These are phyloP conservation scores for Cololabis saira DNA, from an alignment of 2,113 vertebrate genomes.

Conservation along the genomic window DNA sequence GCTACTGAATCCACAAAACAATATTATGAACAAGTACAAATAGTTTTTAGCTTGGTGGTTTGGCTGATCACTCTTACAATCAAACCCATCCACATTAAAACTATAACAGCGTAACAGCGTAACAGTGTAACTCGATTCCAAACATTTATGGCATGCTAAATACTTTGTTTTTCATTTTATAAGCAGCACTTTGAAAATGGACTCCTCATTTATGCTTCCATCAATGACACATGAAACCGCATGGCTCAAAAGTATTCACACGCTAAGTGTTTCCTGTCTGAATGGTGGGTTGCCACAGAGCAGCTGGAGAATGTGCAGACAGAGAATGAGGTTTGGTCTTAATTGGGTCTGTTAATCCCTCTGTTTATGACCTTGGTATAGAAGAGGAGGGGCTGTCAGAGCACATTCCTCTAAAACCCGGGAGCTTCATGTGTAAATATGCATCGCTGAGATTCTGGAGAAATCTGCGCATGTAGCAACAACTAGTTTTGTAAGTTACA, in stretches of 20 bases:
- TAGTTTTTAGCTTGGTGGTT: too few relatives aligned
- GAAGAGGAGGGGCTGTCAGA: slow-evolving; percentile 36
- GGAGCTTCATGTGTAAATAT: slow-evolving; percentile 22
- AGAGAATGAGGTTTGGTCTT: slow-evolving; percentile 66
- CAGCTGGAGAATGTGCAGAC: slow-evolving; percentile 66
- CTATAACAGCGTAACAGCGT: too few relatives aligned
- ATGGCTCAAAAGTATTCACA: slow-evolving; percentile 27
- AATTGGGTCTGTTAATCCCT: slow-evolving; percentile 67
- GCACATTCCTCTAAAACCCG: slow-evolving; percentile 51
- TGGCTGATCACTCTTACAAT: too few relatives aligned
- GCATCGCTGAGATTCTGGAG: slow-evolving; percentile 1
- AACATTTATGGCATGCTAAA: neutral
- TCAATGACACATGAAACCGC: slow-evolving; percentile 36
- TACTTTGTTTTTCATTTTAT: slow-evolving; percentile 11
- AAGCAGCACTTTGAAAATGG: slow-evolving; percentile 17
- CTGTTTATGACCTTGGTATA: slow-evolving; percentile 66
- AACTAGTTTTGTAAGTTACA: slow-evolving; percentile 12
- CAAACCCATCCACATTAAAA: too few relatives aligned
- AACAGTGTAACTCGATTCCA: neutral
- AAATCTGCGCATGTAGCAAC: slow-evolving; percentile 8
- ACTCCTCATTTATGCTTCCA: slow-evolving; percentile 15
- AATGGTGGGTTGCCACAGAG: slow-evolving; percentile 40
- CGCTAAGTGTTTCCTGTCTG: slow-evolving; percentile 62
- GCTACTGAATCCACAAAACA: too few relatives aligned
- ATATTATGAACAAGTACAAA: too few relatives aligned